These are phyloP conservation scores for Enteromius viviparus DNA, from an alignment of 2,797 vertebrate genomes.

Conservation along the genomic window DNA sequence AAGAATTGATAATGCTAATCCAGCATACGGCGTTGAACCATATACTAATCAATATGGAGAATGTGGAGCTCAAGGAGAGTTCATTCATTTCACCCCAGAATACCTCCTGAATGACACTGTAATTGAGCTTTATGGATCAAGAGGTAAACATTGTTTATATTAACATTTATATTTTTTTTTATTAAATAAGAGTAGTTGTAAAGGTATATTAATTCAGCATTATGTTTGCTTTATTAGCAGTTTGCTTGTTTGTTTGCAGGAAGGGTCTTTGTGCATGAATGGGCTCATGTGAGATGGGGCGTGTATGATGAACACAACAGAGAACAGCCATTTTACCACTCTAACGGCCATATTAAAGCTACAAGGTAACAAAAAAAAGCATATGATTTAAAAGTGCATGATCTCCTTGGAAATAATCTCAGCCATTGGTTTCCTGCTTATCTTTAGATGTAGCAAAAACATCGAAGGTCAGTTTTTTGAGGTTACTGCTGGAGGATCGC, in stretches of 20 bases:
- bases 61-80: slow-evolving; percentile 70
- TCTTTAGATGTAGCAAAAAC: slow-evolving; percentile 71
- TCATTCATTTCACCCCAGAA: slow-evolving; percentile 71
- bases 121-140: slow-evolving; percentile 64
- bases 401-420: neutral
- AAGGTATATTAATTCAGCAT: neutral
- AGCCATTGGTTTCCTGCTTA: neutral
- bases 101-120: slow-evolving; percentile 67
- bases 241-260: slow-evolving; percentile 55
- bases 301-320: slow-evolving; percentile 75
- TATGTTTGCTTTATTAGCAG: too few relatives aligned
- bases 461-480: slow-evolving; percentile 59
- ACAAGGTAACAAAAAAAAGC: slow-evolving; percentile 66
- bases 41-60: slow-evolving; percentile 69
- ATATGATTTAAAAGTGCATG: neutral
- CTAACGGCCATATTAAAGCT: slow-evolving; percentile 58
- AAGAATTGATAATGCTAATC: slow-evolving; percentile 62
- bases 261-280: slow-evolving; percentile 73
- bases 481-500: slow-evolving; percentile 61
- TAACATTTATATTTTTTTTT: neutral
- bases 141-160: slow-evolving; percentile 60
- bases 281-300: slow-evolving; percentile 75
- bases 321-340: slow-evolving; percentile 67
- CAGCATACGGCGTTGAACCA: slow-evolving; percentile 57
- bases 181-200: neutral